Evolutionary conservation across 2,113 vertebrate species (phyloP), one percentile per base, ranked within the genome.

Genomic region (Tachycineta bicolor): DNA sequence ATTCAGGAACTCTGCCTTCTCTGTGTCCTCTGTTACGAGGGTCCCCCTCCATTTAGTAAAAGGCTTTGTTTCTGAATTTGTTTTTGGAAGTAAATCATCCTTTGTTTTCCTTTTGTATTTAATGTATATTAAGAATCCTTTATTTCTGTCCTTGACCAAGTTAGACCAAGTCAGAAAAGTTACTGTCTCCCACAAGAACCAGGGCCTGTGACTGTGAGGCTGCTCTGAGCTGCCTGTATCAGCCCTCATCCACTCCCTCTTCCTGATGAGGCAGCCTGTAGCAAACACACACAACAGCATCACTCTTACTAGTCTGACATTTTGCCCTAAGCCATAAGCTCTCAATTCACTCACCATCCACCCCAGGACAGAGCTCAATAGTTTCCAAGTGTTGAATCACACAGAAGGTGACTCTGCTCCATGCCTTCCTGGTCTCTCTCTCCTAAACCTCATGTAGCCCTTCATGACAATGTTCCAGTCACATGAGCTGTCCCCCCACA

Each of bases 141-240:
- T 69, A 6, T 44, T 65, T 43, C 37, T 37, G 37, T 33, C 22
- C 17, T 52, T 60, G 37, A 7, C 33, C 46, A 44, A 11, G 14
- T 34, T 59, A 68, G 17, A 44, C 46, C 17, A 68, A 68, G 18
- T 28, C 26, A 44, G 11, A 25, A n/a, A 44, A 29, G 15, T n/a
- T n/a, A 28, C 37, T 33, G 21, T 28, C 33, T 26, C 9, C 22
- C 25, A 26, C 26, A 77, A 59, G 18, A 52, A 26, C 9, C 18
- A 33, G 14, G 12, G 18, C 23, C 37, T 23, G 9, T 37, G 37
- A 6, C 37, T 22, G 46, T 77, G 33, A 39, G 12, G 39, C 33
- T 44, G 33, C 18, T 77, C 29, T 0, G 0, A n/a, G 12, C 49
- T 47, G 29, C 10, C 21, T 44, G 9, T 10, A 21, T 9, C 16